Evolutionary conservation across 2,888 invertebrate species (phyloP).

Genomic region (Tuta absoluta): DNA sequence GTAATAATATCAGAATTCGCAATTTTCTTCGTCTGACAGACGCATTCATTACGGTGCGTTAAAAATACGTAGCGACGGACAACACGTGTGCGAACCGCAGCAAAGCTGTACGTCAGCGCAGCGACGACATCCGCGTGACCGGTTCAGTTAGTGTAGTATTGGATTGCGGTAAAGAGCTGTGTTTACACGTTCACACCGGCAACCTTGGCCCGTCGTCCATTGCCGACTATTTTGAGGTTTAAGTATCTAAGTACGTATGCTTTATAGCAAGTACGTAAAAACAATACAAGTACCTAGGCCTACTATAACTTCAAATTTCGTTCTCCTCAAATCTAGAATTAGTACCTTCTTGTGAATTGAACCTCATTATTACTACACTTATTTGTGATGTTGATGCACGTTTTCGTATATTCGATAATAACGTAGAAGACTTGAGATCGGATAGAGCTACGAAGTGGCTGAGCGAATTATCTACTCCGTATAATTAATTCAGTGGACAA

Average conservation of each 20-base stretch:
- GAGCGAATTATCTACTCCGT: conserved; percentile 21
- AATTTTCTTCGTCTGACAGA: no score
- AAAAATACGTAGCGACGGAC: no score
- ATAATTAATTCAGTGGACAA: conserved; percentile 42
- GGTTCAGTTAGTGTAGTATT: background rate
- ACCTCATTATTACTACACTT: background rate
- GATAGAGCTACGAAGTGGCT: conserved; percentile 10
- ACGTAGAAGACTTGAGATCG: conserved; percentile 7
- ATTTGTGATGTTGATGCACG: background rate
- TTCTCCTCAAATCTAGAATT: background rate
- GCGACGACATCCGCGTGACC: background rate
- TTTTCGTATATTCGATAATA: conserved; percentile 1
- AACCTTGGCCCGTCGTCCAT: conserved; percentile 23
- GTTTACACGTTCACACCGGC: background rate
- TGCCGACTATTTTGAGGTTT: conserved; percentile 24
- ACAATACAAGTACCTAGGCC: background rate
- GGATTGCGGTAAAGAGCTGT: conserved; percentile 7
- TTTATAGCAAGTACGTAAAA: conserved; percentile 12
- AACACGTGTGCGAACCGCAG: no score
- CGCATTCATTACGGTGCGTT: no score
- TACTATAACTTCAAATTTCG: background rate
- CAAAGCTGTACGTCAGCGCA: no score
- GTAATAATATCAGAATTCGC: no score
- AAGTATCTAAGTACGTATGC: conserved; percentile 1
- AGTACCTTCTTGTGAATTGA: no score